phyloP scores from a whole-genome alignment of 2,797 vertebrate species.

The Rhabdomys pumilio region DNA sequence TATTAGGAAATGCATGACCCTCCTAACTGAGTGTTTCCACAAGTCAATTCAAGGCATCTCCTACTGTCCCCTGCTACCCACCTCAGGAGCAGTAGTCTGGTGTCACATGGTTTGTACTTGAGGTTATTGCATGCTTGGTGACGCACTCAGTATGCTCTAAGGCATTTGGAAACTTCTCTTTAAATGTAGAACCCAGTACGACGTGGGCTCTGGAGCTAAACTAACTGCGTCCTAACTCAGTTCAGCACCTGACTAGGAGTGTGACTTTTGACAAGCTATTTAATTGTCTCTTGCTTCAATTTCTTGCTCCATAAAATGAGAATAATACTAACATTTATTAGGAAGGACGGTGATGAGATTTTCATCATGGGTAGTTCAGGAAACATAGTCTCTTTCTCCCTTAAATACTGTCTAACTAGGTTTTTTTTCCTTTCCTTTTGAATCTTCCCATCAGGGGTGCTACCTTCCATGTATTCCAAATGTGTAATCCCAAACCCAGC shows the following conservation, averaged over 20 bases:
- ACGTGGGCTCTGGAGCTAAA: background rate
- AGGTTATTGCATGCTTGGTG: fast-evolving
- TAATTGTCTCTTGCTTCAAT: background rate
- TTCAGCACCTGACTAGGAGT: background rate
- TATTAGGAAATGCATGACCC: background rate
- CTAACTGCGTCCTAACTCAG: background rate
- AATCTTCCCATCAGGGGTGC: background rate
- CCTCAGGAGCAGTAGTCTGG: fast-evolving
- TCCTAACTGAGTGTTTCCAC: background rate
- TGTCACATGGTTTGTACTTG: background rate
- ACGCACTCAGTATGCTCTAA: background rate
- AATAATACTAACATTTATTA: background rate
- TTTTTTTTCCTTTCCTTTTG: background rate
- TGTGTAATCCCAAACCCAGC: background rate
- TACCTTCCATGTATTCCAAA: background rate
- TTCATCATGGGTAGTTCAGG: background rate
- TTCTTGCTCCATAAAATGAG: background rate
- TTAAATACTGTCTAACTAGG: background rate
- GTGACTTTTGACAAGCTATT: background rate
- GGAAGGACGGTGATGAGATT: background rate
- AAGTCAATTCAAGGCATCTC: background rate
- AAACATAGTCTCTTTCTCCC: fast-evolving
- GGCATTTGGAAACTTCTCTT: background rate
- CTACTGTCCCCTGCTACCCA: no score
- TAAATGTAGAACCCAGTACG: fast-evolving